Evolutionary conservation across 2,888 invertebrate genomes (phyloP), one percentile per base, ranked within the genome.

Genomic region (Pyrrhia umbra): DNA sequence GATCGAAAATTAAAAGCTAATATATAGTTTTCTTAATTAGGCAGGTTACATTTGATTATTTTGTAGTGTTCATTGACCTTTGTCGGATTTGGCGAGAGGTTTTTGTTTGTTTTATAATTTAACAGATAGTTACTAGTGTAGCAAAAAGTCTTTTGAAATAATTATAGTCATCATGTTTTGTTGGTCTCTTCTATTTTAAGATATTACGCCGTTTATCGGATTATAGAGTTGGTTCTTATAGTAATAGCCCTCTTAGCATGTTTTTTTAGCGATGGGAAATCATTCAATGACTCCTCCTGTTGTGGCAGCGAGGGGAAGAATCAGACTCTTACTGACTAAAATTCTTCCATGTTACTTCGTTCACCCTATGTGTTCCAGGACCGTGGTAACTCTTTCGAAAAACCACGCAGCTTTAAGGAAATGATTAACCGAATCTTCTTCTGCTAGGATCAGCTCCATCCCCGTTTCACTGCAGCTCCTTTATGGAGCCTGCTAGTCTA

Each of bases 21-120:
- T 27, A 2, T 9, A 13, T n/a, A n/a, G n/a, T n/a, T n/a, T n/a
- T n/a, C n/a, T n/a, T n/a, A n/a, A n/a, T n/a, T n/a, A n/a, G n/a
- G n/a, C n/a, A n/a, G n/a, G n/a, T n/a, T n/a, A 30, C 13, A 30
- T 4, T 13, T 30, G 4, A 30, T 8, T 18, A 39, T 49, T 27
- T 49, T 37, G 15, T 49, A 43, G 18, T 13, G 47, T 70, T 62
- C 63, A 62, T 30, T 18, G n/a, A 66, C 72, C 71, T 63, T 63
- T 49, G 15, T n/a, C 23, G 15, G 23, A 18, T 43, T 49, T 37
- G 65, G 15, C 30, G 37, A 62, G 42, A 42, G 2, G 57, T 70
- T 70, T 70, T 64, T 64, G 60, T 59, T 37, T 9, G 25, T 9
- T 1, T 27, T 30, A 23, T 25, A 45, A 40, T 1, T 27, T 30